Conservation (phyloP, 2,888 invertebrate genomes). For the Drosophila kanekoi region DNA sequence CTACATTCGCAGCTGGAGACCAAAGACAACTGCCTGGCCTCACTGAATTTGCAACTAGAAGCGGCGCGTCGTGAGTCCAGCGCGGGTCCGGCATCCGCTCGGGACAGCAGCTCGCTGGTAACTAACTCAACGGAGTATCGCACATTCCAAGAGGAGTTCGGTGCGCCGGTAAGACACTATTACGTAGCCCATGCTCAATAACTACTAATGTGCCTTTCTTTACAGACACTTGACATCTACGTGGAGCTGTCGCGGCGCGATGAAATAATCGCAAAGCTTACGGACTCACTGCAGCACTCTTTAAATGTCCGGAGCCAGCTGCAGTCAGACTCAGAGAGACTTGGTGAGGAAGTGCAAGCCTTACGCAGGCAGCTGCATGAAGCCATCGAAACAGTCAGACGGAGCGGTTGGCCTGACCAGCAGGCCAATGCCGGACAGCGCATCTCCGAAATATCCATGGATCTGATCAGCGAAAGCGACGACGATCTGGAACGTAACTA, state of each 20-base stretch:
- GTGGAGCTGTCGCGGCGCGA: constrained; percentile 89
- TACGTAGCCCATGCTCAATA: background rate
- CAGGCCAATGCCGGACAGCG: constrained; percentile 83
- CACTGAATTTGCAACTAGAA: constrained; percentile 82
- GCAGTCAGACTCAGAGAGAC: constrained; percentile 87
- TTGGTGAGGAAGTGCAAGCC: constrained; percentile 87
- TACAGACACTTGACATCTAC: constrained; percentile 90
- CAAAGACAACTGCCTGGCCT: constrained; percentile 83
- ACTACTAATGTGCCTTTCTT: background rate
- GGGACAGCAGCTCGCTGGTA: constrained; percentile 83
- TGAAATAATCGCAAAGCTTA: constrained; percentile 90
- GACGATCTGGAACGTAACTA: constrained; percentile 83
- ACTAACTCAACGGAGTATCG: constrained; percentile 89
- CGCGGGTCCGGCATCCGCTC: constrained; percentile 78
- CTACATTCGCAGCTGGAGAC: constrained; percentile 80
- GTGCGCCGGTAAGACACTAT: constrained; percentile 87
- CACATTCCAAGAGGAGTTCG: constrained; percentile 90
- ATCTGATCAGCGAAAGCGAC: constrained; percentile 84
- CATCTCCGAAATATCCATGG: constrained; percentile 85
- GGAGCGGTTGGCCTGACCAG: constrained; percentile 79
- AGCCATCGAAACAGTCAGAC: constrained; percentile 84
- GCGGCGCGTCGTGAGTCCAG: constrained; percentile 70
- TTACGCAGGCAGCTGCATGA: constrained; percentile 86
- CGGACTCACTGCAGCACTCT: constrained; percentile 89
- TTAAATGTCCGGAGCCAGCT: constrained; percentile 88